Evolutionary conservation across 2,113 vertebrate genomes (phyloP).

Genomic region (Microtus ochrogaster): DNA sequence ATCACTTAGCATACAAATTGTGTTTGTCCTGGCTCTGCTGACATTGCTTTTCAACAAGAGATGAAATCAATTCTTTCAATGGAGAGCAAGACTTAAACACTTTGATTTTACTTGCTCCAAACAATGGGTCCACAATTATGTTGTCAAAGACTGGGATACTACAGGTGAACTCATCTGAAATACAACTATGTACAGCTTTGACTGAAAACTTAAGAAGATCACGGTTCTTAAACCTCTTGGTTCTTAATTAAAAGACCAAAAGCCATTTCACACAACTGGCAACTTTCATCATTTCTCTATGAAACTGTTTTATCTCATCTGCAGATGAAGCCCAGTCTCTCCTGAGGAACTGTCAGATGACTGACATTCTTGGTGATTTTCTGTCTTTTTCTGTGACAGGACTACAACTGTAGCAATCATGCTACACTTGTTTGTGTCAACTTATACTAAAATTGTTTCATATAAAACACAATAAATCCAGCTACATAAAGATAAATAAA

Average conservation of each 20-base stretch:
- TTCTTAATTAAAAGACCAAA: not conserved
- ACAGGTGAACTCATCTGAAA: not conserved
- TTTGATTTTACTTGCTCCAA: not conserved
- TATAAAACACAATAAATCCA: not conserved
- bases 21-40: not conserved
- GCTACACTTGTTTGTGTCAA: not conserved
- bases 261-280: not conserved
- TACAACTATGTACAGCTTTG: not conserved
- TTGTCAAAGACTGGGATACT: not conserved
- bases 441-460: slow-evolving; percentile 7
- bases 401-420: not conserved
- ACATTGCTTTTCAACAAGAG: not conserved
- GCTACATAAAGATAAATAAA: not conserved
- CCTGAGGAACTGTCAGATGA: not conserved
- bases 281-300: not conserved
- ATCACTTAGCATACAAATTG: not conserved
- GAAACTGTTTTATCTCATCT: not conserved
- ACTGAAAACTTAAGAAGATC: not conserved
- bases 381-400: not conserved
- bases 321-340: not conserved
- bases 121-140: not conserved
- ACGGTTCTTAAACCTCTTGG: not conserved
- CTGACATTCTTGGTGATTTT: not conserved
- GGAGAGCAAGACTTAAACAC: not conserved
- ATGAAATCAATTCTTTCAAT: not conserved